These are phyloP conservation scores for Knipowitschia caucasica DNA, from an alignment of 2,797 vertebrate species.

Conservation along the genomic window DNA sequence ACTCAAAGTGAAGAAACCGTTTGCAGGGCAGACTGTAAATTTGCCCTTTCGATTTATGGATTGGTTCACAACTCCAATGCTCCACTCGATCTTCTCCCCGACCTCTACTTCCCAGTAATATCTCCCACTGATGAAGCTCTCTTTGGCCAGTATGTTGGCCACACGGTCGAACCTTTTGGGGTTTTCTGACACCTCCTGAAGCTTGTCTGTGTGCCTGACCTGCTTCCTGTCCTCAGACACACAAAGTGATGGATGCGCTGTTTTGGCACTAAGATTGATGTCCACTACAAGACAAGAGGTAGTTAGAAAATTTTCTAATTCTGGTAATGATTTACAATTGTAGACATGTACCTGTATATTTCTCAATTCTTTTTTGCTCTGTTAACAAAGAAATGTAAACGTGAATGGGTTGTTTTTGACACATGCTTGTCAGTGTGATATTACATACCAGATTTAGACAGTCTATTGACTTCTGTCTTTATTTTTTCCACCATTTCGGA, in stretches of 20 bases:
- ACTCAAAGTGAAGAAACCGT: conserved; percentile 78
- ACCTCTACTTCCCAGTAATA: conserved; percentile 83
- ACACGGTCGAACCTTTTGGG: conserved; percentile 79
- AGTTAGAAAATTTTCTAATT: neutral
- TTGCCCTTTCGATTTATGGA: conserved; percentile 78
- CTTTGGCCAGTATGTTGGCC: conserved; percentile 76
- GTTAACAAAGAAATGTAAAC: conserved; percentile 20
- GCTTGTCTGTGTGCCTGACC: conserved; percentile 67
- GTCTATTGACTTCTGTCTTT: conserved; percentile 66
- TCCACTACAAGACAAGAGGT: conserved; percentile 52
- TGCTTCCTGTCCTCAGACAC: conserved; percentile 78
- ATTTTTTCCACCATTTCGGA: conserved; percentile 67
- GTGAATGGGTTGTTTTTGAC: neutral
- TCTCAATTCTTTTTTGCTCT: conserved; percentile 74
- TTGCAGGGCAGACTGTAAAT: conserved; percentile 73
- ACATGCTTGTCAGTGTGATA: neutral
- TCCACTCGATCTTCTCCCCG: conserved; percentile 77
- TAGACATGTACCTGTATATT: conserved; percentile 69
- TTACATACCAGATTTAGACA: conserved; percentile 71
- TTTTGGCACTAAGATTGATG: conserved; percentile 77
- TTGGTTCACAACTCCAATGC: conserved; percentile 71
- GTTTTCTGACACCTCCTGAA: conserved; percentile 72
- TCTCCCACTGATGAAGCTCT: conserved; percentile 69
- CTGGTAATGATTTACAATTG: neutral
- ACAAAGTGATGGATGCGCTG: conserved; percentile 77